These are phyloP conservation scores for Caradrina clavipalpis DNA, from an alignment of 2,888 invertebrate genomes.

Conservation along the genomic window DNA sequence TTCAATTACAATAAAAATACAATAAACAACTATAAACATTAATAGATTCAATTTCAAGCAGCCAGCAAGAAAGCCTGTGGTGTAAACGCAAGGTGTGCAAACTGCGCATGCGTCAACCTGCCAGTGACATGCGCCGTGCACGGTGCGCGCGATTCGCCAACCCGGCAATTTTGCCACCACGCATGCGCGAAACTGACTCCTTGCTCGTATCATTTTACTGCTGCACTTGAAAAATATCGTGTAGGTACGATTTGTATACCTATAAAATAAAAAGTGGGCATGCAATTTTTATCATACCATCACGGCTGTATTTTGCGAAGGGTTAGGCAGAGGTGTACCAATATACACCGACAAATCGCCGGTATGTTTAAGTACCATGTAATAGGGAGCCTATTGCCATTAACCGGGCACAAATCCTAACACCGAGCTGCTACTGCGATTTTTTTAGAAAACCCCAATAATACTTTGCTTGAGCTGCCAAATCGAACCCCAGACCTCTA, in stretches of 20 bases:
- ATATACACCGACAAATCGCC: too few relatives aligned
- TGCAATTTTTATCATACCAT: too few relatives aligned
- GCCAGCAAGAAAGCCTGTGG: slow-evolving; percentile 59
- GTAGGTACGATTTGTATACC: slow-evolving; percentile 42
- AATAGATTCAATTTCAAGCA: slow-evolving; percentile 62
- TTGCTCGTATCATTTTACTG: slow-evolving; percentile 79
- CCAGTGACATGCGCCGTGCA: slow-evolving; percentile 66
- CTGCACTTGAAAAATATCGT: slow-evolving; percentile 60
- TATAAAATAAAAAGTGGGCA: slow-evolving; percentile 39
- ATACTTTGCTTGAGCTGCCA: too few relatives aligned
- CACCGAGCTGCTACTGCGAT: too few relatives aligned
- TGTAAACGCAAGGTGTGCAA: slow-evolving; percentile 69
- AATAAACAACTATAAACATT: slow-evolving; percentile 48
- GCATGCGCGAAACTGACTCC: slow-evolving; percentile 56
- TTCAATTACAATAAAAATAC: slow-evolving; percentile 43
- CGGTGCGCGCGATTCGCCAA: slow-evolving; percentile 54
- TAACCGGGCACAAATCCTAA: too few relatives aligned
- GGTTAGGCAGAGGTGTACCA: too few relatives aligned
- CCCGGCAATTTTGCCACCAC: slow-evolving; percentile 71
- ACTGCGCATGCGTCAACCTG: slow-evolving; percentile 64
- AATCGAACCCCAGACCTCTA: too few relatives aligned
- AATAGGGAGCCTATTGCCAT: too few relatives aligned
- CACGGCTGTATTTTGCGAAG: too few relatives aligned
- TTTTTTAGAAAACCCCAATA: too few relatives aligned
- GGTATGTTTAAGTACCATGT: too few relatives aligned